Evolutionary conservation across 2,113 vertebrate species (phyloP), one percentile per base, ranked within the genome.

Genomic region (Balaenoptera acutorostrata): DNA sequence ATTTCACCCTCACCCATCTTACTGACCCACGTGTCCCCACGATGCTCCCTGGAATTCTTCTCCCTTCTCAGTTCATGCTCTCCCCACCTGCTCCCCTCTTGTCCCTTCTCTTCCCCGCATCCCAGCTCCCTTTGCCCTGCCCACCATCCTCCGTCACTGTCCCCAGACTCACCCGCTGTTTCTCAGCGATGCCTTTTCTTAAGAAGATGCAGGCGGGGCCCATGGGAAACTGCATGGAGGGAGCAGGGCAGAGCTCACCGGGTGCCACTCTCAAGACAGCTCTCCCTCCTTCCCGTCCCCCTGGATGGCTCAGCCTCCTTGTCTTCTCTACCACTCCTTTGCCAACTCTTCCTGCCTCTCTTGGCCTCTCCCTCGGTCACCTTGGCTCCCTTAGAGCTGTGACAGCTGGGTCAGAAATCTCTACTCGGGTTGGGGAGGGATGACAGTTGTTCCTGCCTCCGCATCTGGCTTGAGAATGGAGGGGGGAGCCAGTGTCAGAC

Each of bases 171-270:
- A 99, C 99, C 95, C 98, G 98, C 55, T 99, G 99, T 92, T 99
- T 99, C 72, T 99, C 99, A 18, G 99, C 99, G 83, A 99, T 99
- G 97, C 99, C 99, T 95, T 99, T 98, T 46, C 99, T 98, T 97
- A 99, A 68, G 98, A 99, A 99, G 97, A 99, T 99, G 97, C 99
- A 99, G 4, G 99, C 99, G 13, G 99, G 98, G 25, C 99, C 99
- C 33, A 98, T 90, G 63, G 99, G 98, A 77, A 99, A 98, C 97
- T 99, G 99, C 99, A 99, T 99, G 78, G 97, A 78, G 75, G 39
- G 18, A 36, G 44, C 36, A 33, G 61, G 68, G 66, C 12, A 5
- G 41, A 63, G 74, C 23, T 89, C 31, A 10, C 71, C 39, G 1
- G 71, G n/a, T 46, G 57, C 81, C 31, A 9, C 1, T 49, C 61